Evolutionary conservation across 2,888 invertebrate genomes (phyloP).

Genomic region (Antheraea assamensis): DNA sequence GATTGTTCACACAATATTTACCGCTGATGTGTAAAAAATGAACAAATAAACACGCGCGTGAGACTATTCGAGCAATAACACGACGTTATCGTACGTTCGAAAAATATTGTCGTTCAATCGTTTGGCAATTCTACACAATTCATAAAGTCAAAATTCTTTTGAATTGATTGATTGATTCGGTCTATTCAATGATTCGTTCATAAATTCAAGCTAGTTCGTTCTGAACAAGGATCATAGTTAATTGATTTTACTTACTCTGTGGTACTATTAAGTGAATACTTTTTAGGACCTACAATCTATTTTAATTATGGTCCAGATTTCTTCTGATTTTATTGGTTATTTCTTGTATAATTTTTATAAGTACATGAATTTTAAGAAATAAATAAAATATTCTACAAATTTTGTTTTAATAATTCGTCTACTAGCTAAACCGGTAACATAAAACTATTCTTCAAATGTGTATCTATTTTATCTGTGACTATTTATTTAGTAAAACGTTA

Average conservation of each 20-base stretch:
- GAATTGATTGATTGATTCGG: conserved; percentile 53
- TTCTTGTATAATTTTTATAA: no score
- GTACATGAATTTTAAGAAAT: no score
- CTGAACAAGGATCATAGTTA: neutral
- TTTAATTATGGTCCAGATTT: no score
- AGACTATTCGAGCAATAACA: conserved; percentile 46
- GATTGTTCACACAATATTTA: conserved; percentile 46
- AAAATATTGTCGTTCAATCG: conserved; percentile 48
- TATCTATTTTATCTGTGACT: no score
- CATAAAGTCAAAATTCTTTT: conserved; percentile 37
- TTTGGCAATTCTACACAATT: conserved; percentile 55
- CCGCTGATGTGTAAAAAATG: conserved; percentile 40
- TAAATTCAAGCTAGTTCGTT: conserved; percentile 7
- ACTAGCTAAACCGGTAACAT: no score
- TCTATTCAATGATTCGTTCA: conserved; percentile 15
- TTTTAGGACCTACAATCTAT: no score
- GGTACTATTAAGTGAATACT: neutral
- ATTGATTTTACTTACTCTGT: neutral
- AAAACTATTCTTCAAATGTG: no score
- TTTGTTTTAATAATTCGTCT: no score
- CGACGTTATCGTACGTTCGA: conserved; percentile 40
- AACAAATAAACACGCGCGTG: conserved; percentile 42
- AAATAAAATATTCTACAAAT: no score
- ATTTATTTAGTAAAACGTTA: no score
- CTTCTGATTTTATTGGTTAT: no score